These are phyloP conservation scores for Drosophila maculinotata DNA, from an alignment of 2,888 invertebrate genomes.

Conservation along the genomic window DNA sequence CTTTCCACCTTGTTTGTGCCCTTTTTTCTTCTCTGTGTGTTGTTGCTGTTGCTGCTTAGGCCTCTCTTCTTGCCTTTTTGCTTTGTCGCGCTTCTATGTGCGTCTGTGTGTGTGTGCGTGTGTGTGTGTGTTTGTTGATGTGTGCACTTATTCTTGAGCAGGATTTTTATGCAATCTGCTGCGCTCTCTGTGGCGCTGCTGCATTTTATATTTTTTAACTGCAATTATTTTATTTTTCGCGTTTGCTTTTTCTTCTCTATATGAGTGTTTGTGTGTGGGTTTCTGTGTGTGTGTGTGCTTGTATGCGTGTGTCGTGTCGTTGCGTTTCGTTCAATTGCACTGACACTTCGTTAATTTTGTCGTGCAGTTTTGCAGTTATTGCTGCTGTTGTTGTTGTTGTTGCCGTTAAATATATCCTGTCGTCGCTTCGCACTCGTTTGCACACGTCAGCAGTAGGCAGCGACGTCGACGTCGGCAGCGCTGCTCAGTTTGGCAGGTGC, in stretches of 20 bases:
- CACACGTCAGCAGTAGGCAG: conserved; percentile 73
- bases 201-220: conserved; percentile 24
- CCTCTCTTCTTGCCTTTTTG: conserved; percentile 23
- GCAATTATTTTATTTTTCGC: conserved; percentile 38
- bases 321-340: conserved; percentile 66
- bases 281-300: conserved; percentile 37
- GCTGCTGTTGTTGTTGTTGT: conserved; percentile 17
- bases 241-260: conserved; percentile 34
- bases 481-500: conserved; percentile 59
- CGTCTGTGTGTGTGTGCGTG: conserved; percentile 10
- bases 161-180: conserved; percentile 72
- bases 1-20: conserved; percentile 74
- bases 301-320: conserved; percentile 57
- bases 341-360: conserved; percentile 73
- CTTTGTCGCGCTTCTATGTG: conserved; percentile 53
- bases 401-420: conserved; percentile 60
- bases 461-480: conserved; percentile 14
- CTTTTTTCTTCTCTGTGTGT: conserved; percentile 37
- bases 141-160: conserved; percentile 64
- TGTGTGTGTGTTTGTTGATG: conserved; percentile 31
- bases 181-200: conserved; percentile 43
- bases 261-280: conserved; percentile 21
- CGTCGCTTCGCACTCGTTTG: conserved; percentile 67
- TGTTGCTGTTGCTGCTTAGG: too few species aligned
- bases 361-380: conserved; percentile 52